These are phyloP conservation scores for Suillia variegata DNA, from an alignment of 2,888 invertebrate genomes.

Conservation along the genomic window DNA sequence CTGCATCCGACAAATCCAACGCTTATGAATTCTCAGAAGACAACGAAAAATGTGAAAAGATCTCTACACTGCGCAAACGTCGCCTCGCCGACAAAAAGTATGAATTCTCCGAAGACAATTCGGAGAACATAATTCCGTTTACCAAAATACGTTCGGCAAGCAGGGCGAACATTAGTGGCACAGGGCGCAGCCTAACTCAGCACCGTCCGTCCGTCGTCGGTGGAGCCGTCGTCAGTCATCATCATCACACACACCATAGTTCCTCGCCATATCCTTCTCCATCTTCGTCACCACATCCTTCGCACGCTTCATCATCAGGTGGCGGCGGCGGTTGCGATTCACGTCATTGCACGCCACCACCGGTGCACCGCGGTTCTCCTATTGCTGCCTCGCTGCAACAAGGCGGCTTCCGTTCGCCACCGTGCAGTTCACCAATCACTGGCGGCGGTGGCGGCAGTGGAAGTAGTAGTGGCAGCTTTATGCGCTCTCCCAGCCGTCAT, in stretches of 20 bases:
- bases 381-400: conserved; percentile 32
- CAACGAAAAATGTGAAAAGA: conserved; percentile 81
- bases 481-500: conserved; percentile 56
- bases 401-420: conserved; percentile 56
- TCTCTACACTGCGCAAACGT: conserved; percentile 83
- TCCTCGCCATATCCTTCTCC: conserved; percentile 61
- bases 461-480: too few species aligned
- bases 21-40: conserved; percentile 88
- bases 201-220: not conserved
- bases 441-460: conserved; percentile 29
- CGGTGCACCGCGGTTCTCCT: conserved; percentile 36
- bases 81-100: conserved; percentile 90
- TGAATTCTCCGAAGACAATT: conserved; percentile 83
- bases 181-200: too few species aligned
- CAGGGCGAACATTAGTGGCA: not conserved
- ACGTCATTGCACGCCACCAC: conserved; percentile 26
- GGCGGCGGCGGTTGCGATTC: conserved; percentile 6
- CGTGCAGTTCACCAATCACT: conserved; percentile 35
- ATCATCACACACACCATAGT: conserved; percentile 52
- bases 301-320: conserved; percentile 33
- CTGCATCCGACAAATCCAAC: conserved; percentile 61
- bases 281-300: conserved; percentile 56
- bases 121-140: conserved; percentile 67
- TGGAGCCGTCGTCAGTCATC: conserved; percentile 27
- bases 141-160: conserved; percentile 54